These are phyloP conservation scores for Cataglyphis albicans DNA, from an alignment of 2,888 invertebrate species.

Conservation along the genomic window DNA sequence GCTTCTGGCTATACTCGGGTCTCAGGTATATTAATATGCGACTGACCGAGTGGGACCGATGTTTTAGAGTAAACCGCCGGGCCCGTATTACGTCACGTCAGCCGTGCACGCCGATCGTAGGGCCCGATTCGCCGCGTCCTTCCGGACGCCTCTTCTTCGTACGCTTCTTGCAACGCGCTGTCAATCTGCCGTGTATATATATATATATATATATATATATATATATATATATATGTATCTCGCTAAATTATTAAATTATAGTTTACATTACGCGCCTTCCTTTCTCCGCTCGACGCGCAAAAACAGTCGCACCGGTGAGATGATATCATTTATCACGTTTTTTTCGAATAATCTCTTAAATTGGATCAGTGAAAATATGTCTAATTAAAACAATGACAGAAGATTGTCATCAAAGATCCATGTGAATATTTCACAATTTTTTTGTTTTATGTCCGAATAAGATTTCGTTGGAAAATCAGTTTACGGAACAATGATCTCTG, in stretches of 20 bases:
- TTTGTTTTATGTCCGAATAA: background rate
- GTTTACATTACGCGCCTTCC: conserved; percentile 12
- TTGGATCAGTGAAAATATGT: background rate
- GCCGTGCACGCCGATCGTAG: conserved; percentile 33
- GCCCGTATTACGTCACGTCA: conserved; percentile 71
- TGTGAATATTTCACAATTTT: background rate
- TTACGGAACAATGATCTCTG: no score
- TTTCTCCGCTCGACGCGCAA: background rate
- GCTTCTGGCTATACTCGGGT: conserved; percentile 78
- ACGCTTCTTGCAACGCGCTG: background rate
- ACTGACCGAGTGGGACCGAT: conserved; percentile 82
- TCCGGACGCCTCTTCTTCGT: conserved; percentile 11
- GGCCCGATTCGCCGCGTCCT: conserved; percentile 30
- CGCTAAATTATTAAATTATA: conserved; percentile 46
- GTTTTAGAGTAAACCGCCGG: conserved; percentile 73
- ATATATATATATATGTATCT: background rate
- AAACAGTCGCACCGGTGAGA: background rate
- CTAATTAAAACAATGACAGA: background rate
- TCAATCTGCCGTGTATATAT: conserved; percentile 17
- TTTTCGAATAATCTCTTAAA: conserved; percentile 1
- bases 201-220: background rate
- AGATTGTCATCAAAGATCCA: background rate
- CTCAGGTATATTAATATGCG: conserved; percentile 82
- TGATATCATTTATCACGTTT: conserved; percentile 26
- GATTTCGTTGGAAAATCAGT: background rate